Percentiles rank a stretch among this genome's conserved stretches.
These are phyloP conservation scores for Drosophila oshimai DNA, from an alignment of 1,140 invertebrate species.

Conservation along the genomic window DNA sequence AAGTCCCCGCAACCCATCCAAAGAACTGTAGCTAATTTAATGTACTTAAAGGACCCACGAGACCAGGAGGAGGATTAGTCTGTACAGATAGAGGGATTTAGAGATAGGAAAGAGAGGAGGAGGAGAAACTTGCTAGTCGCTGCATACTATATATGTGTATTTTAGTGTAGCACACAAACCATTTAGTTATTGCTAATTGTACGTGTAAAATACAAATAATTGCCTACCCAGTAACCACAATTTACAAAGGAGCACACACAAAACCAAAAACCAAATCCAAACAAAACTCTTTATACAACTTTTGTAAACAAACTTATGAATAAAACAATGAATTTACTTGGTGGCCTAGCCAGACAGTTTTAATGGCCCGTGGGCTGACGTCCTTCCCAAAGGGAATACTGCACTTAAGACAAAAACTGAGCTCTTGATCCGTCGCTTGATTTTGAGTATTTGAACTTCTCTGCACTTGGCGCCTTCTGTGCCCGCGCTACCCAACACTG, in stretches of 20 bases:
- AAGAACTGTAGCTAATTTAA: slow-evolving; percentile 69
- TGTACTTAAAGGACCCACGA: slow-evolving; percentile 53
- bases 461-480: not conserved
- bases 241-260: slow-evolving; percentile 35
- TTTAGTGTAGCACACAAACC: slow-evolving; percentile 51
- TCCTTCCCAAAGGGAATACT: too few species aligned
- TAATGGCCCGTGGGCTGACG: too few species aligned
- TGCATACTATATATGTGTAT: slow-evolving; percentile 68
- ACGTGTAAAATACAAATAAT: slow-evolving; percentile 33
- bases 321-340: slow-evolving; percentile 63
- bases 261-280: slow-evolving; percentile 9
- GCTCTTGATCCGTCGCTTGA: too few species aligned
- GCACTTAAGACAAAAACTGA: too few species aligned
- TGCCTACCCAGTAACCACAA: slow-evolving; percentile 47
- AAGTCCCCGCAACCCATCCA: slow-evolving; percentile 23
- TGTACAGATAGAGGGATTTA: slow-evolving; percentile 25
- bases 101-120: not conserved
- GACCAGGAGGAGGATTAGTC: slow-evolving; percentile 5
- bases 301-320: slow-evolving; percentile 66
- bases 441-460: not conserved
- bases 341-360: slow-evolving; percentile 15
- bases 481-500: not conserved
- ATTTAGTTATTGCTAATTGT: slow-evolving; percentile 55
- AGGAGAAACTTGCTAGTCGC: slow-evolving; percentile 59
- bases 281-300: slow-evolving; percentile 56